A percentile compares a stretch with the other conserved stretches of the same genome.
These are phyloP conservation scores for Parapsyche elsis DNA, from an alignment of 1,140 invertebrate species.

Conservation along the genomic window DNA sequence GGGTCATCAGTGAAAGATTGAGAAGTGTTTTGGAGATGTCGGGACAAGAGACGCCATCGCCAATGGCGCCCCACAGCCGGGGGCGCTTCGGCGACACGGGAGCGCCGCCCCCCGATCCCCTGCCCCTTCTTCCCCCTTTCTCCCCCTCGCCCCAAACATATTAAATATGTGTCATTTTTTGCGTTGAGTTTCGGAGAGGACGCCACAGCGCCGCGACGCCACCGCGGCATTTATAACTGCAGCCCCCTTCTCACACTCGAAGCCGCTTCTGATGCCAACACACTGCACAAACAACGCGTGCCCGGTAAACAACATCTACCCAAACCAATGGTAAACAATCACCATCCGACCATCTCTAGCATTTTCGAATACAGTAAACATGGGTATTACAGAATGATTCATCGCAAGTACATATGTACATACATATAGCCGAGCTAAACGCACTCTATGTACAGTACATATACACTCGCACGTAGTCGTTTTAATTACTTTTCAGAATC, in stretches of 20 bases:
- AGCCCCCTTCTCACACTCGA: not conserved
- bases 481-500: too few relatives aligned
- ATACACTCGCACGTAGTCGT: too few relatives aligned
- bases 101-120: not conserved
- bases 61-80: constrained; percentile 10
- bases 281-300: too few relatives aligned
- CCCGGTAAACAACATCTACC: too few relatives aligned
- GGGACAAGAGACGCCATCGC: not conserved
- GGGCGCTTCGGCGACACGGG: not conserved
- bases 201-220: constrained; percentile 25
- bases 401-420: too few relatives aligned
- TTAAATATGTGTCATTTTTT: constrained; percentile 55
- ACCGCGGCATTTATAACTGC: constrained; percentile 10
- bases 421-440: too few relatives aligned
- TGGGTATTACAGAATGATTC: too few relatives aligned
- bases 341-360: not conserved
- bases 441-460: too few relatives aligned
- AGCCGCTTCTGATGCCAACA: too few relatives aligned
- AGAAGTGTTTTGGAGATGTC: not conserved
- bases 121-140: not conserved
- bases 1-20: not conserved
- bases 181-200: not conserved
- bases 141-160: constrained; percentile 42
- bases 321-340: too few relatives aligned
- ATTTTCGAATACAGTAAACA: not conserved